These are phyloP conservation scores for Drosophila siamana DNA, from an alignment of 2,888 invertebrate genomes.

Conservation along the genomic window DNA sequence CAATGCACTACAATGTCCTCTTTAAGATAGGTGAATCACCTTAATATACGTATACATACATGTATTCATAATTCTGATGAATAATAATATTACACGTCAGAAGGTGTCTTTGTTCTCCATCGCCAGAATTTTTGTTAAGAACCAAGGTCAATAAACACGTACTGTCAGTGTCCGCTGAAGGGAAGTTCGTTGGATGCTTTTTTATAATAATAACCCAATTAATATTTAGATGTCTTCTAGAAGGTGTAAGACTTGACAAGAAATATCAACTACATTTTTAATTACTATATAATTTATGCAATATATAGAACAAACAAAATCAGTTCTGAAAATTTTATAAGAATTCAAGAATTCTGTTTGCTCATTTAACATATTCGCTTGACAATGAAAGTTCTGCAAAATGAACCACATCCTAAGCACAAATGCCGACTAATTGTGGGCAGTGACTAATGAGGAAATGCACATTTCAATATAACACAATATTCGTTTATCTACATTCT, in stretches of 20 bases:
- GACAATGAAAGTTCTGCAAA: too few species aligned
- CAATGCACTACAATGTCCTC: not conserved
- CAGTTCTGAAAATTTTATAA: too few species aligned
- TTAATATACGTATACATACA: not conserved
- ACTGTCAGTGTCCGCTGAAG: not conserved
- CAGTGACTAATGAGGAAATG: constrained; percentile 1
- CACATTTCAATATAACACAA: constrained; percentile 16
- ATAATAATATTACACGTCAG: not conserved
- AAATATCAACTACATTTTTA: not conserved
- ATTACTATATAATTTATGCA: not conserved
- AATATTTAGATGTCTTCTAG: not conserved
- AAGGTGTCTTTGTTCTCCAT: not conserved
- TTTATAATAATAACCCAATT: not conserved
- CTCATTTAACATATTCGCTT: too few species aligned
- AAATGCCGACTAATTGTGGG: not conserved
- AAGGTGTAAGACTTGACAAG: too few species aligned
- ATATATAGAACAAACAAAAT: too few species aligned
- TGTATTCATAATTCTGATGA: not conserved
- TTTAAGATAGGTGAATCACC: not conserved
- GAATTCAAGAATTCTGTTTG: too few species aligned
- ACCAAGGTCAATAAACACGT: constrained; percentile 1
- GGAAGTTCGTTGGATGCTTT: not conserved
- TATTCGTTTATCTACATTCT: not conserved
- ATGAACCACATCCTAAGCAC: not conserved
- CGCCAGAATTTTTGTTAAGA: not conserved